Conservation (phyloP, 2,888 invertebrate genomes). For the Watsonalla binaria region DNA sequence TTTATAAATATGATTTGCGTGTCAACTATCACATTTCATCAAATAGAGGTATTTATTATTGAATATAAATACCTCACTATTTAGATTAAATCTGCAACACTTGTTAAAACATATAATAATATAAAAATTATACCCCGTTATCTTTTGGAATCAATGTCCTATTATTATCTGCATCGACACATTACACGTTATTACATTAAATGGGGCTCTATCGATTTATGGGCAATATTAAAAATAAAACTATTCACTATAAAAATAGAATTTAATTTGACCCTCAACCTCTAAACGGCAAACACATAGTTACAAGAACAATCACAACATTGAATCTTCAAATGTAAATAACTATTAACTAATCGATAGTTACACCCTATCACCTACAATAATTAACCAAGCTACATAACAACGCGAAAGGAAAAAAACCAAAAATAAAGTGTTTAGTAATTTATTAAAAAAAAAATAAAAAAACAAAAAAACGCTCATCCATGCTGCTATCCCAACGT, state of each 20-base stretch:
- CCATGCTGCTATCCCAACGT: conserved; percentile 60
- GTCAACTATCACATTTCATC: neutral
- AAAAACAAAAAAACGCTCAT: conserved; percentile 58
- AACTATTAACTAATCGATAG: conserved; percentile 10
- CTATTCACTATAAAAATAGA: conserved; percentile 62
- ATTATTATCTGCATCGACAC: too few species aligned
- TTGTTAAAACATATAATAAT: too few species aligned
- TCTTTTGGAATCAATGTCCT: too few species aligned
- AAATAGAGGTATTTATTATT: neutral
- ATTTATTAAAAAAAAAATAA: conserved; percentile 73
- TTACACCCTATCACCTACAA: conserved; percentile 2
- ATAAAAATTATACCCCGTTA: too few species aligned
- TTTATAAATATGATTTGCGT: neutral
- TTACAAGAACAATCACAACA: conserved; percentile 59
- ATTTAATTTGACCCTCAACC: conserved; percentile 61
- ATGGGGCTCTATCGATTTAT: neutral
- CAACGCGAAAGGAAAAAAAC: conserved; percentile 29
- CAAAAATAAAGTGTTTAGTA: conserved; percentile 61
- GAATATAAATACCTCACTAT: neutral
- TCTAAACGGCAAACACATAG: conserved; percentile 45
- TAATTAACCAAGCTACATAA: conserved; percentile 9
- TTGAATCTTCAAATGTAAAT: conserved; percentile 38
- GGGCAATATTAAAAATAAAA: conserved; percentile 28
- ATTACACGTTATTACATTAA: neutral
- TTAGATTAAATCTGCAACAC: neutral